A percentile compares a stretch with the other conserved stretches of the same genome.
Evolutionary conservation across 2,113 vertebrate species (phyloP).

Genomic region (Donacobius atricapilla): DNA sequence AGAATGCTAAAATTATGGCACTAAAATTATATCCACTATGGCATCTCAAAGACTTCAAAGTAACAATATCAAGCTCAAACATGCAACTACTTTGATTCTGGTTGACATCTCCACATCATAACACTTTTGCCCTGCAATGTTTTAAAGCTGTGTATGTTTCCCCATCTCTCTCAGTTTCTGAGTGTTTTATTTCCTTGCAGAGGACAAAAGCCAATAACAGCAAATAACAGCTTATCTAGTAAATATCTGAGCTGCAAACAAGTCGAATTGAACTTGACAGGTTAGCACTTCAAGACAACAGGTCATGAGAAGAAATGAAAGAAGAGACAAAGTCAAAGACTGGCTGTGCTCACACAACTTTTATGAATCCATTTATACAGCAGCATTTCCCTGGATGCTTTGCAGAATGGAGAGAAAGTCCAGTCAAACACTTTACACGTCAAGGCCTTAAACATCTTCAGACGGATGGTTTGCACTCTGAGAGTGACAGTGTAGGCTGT

Average conservation of each 20-base stretch:
- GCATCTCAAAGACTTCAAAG: neutral
- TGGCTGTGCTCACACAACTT: neutral
- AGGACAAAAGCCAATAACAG: neutral
- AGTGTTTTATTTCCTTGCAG: neutral
- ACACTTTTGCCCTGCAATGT: rapidly evolving
- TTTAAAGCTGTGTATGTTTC: neutral
- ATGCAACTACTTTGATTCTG: neutral
- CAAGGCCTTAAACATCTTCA: neutral
- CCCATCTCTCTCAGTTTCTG: neutral
- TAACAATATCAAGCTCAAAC: neutral
- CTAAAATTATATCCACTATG: neutral
- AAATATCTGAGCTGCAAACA: neutral
- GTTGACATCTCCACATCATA: neutral
- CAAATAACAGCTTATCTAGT: neutral
- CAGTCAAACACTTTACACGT: neutral
- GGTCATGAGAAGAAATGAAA: neutral
- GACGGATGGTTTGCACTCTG: neutral
- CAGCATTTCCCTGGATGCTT: neutral
- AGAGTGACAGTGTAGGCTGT: neutral
- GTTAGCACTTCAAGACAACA: neutral
- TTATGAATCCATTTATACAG: neutral
- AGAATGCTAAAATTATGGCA: neutral
- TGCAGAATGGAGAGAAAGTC: neutral
- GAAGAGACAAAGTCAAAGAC: neutral
- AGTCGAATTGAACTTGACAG: neutral